Base-by-base conservation (phyloP, 1,140 invertebrate genomes). In the Phocides pigmalion region DNA sequence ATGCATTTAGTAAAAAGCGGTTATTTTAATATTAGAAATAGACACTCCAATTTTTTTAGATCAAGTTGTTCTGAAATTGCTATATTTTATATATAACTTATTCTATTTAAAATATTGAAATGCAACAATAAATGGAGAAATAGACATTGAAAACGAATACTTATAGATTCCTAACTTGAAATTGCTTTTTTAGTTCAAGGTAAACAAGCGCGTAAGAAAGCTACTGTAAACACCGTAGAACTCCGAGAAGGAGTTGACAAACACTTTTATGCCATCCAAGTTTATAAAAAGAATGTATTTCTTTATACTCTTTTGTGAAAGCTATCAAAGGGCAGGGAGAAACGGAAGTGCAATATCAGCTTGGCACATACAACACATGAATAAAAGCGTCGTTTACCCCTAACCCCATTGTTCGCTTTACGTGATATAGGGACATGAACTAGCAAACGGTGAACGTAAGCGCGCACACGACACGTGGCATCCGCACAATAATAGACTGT, bases 401-500 rank as follows among this genome's bases (percentile, higher is more conserved):
- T 37, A 47, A 47, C 56, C 42, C 56, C 56, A 61, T 61, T 61
- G 56, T 61, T 22, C 56, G 41, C 19, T 59, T 46, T 61, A 62
- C 44, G 51, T 56, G 59, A 62, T 67, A 54, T 51, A 59, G 41
- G 56, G 51, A 47, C 42, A 56, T 46, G 16, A 47, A 46, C 64
- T 51, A 59, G 58, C 64, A 54, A 53, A 54, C 63, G 17, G 42
- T 37, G 53, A 37, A 56, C 56, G 56, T 64, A 25, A 65, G 63
- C 58, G 58, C 37, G 32, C 49, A 65, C 56, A 61, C 56, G 64
- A 66, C 78, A 80, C 76, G 74, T 81, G 75, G 73, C 65, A 66
- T 70, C 73, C 74, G 70, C 61, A 68, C 78, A 73, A 76, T 80
- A 85, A 83, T 83, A 80, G 80, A 83, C 76, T 74, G 68, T 69